phyloP scores from a whole-genome alignment of 1,140 invertebrate species.

The Drosophila pallidifrons region DNA sequence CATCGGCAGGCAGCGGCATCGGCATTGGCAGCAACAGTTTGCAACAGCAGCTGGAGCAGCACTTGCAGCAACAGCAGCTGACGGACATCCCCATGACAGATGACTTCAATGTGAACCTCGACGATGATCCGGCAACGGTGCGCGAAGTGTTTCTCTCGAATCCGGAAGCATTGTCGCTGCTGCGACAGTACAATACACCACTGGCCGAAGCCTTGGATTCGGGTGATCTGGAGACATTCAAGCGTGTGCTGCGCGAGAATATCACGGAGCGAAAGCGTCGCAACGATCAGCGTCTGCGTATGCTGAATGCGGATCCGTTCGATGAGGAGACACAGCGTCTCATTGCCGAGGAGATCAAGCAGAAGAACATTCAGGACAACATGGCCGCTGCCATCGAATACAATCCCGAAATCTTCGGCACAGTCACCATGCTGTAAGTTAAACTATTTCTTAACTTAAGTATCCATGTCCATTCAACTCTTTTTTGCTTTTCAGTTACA shows the following conservation, averaged over 20 bases:
- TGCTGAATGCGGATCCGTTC: slow-evolving; percentile 96
- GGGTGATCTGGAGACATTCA: slow-evolving; percentile 93
- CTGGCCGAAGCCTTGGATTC: slow-evolving; percentile 95
- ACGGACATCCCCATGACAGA: slow-evolving; percentile 75
- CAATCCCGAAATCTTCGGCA: slow-evolving; percentile 98
- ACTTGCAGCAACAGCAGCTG: slow-evolving; percentile 75
- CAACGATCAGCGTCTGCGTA: slow-evolving; percentile 92
- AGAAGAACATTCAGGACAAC: slow-evolving; percentile 98
- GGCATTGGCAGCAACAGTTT: slow-evolving; percentile 25
- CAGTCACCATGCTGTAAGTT: slow-evolving; percentile 96
- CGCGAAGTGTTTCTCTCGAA: slow-evolving; percentile 96
- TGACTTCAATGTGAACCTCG: slow-evolving; percentile 84
- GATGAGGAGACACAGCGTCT: slow-evolving; percentile 96
- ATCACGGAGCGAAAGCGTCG: slow-evolving; percentile 91
- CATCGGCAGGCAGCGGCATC: slow-evolving; percentile 26
- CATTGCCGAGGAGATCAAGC: slow-evolving; percentile 97
- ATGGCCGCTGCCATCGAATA: slow-evolving; percentile 99
- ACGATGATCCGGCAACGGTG: slow-evolving; percentile 95
- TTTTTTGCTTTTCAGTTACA: slow-evolving; percentile 86
- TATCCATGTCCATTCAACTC: not conserved
- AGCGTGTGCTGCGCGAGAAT: slow-evolving; percentile 92
- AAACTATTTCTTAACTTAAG: too few relatives aligned
- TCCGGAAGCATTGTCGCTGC: slow-evolving; percentile 94
- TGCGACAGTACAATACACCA: slow-evolving; percentile 97
- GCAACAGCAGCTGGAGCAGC: slow-evolving; percentile 36